Evolutionary conservation across 2,888 invertebrate species (phyloP).

Genomic region (Cyclophora albipunctata): DNA sequence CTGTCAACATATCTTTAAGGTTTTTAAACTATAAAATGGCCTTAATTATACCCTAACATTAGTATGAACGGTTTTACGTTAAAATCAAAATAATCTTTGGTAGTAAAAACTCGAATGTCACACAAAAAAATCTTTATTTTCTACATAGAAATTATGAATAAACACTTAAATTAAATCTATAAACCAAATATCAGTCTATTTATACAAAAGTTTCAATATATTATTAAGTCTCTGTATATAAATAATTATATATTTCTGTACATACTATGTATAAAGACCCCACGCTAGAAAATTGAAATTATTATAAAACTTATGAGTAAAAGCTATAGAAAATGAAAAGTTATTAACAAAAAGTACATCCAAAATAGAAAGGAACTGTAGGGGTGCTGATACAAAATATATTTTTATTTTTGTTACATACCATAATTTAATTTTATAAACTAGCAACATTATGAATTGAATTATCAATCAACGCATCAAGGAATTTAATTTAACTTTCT

Average conservation of each 20-base stretch:
- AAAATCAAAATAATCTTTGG: background rate
- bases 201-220: conserved; percentile 32
- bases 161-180: conserved; percentile 28
- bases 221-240: conserved; percentile 32
- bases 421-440: no score
- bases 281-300: conserved; percentile 8
- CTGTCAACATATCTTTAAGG: no score
- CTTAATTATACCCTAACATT: no score
- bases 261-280: conserved; percentile 15
- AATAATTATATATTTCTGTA: conserved; percentile 21
- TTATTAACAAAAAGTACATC: background rate
- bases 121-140: conserved; percentile 38
- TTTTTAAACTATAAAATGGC: no score
- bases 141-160: conserved; percentile 34
- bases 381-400: no score
- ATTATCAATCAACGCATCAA: no score
- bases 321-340: conserved; percentile 8
- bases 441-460: no score
- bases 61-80: background rate
- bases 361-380: no score
- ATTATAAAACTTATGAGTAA: conserved; percentile 13
- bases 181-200: conserved; percentile 39
- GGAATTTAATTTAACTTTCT: no score
- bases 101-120: conserved; percentile 15
- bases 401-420: no score